Evolutionary conservation across 2,797 vertebrate species (phyloP), one percentile per base, ranked within the genome.

Genomic region (Urosaurus nigricauda): DNA sequence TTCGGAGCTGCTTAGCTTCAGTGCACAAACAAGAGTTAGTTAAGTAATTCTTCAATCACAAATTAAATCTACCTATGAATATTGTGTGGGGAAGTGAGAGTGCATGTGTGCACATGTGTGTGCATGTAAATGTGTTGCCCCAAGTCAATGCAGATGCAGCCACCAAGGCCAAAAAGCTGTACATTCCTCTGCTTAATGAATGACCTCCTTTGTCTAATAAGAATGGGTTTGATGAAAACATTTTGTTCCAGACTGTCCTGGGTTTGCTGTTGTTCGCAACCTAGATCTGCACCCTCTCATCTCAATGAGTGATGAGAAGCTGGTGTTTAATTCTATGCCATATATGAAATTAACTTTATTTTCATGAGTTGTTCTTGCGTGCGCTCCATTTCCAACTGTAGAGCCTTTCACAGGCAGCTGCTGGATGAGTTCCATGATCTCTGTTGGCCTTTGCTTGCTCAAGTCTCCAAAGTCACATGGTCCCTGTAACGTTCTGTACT

Each of bases 401-500:
- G 35, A 77, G 43, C 71, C 32, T 82, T 82, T 43, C 35, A 26
- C 79, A 68, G 29, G 84, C 88, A 82, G 71, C 60, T 77, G 84
- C 58, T 89, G 88, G 88, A 82, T n/a, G 1, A 0, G 1, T 68
- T 65, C 88, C 88, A 89, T 74, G 8, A 75, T 86, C 58, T 53
- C 16, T 7, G 1, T 24, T 74, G 83, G 70, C 78, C 78, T 89
- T 40, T 13, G 53, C 78, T 63, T 63, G 83, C 26, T 81, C 56
- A 40, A 35, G 78, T 89, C 78, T 79, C 70, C 17, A 63, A 2
- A 51, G 43, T 68, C 88, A 86, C 71, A 37, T 86, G 88, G 73
- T 68, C 7, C 40, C 79, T 77, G 71, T 82, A 77, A 86, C 79
- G n/a, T 89, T 77, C 88, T 77, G 88, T 89, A 81, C 88, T 89